These are phyloP conservation scores for Catocala sponsa DNA, from an alignment of 2,888 invertebrate species.

Conservation along the genomic window DNA sequence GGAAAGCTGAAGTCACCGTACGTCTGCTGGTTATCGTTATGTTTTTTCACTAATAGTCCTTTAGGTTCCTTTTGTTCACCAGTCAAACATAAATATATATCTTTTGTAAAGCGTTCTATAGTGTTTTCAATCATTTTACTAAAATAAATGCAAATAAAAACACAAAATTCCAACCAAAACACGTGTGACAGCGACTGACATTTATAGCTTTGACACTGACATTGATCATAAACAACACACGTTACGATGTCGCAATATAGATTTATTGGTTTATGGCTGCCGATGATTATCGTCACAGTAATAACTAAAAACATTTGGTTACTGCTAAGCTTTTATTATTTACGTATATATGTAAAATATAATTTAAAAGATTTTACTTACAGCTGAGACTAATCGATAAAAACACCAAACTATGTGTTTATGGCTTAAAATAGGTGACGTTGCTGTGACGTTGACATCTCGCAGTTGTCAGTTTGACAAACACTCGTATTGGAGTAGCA, in stretches of 20 bases:
- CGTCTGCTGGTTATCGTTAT: slow-evolving; percentile 85
- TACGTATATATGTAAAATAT: no score
- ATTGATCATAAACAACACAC: neutral
- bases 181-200: slow-evolving; percentile 5
- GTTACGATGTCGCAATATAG: no score
- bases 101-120: slow-evolving; percentile 57
- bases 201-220: slow-evolving; percentile 2
- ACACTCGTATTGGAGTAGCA: slow-evolving; percentile 34
- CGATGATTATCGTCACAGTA: no score
- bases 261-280: no score
- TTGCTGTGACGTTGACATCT: slow-evolving; percentile 62
- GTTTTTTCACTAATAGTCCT: slow-evolving; percentile 84
- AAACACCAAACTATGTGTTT: neutral
- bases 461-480: slow-evolving; percentile 48
- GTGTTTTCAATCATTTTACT: slow-evolving; percentile 63
- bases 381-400: neutral
- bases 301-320: no score
- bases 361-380: no score
- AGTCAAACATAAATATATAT: slow-evolving; percentile 62
- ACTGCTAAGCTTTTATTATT: no score
- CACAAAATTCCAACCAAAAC: slow-evolving; percentile 10
- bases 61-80: slow-evolving; percentile 47
- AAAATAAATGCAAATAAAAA: neutral
- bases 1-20: slow-evolving; percentile 91
- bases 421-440: slow-evolving; percentile 54